A percentile compares a stretch with the other conserved stretches of the same genome.
Evolutionary conservation across 1,140 invertebrate genomes (phyloP).

Genomic region (Rhopalosiphum padi): DNA sequence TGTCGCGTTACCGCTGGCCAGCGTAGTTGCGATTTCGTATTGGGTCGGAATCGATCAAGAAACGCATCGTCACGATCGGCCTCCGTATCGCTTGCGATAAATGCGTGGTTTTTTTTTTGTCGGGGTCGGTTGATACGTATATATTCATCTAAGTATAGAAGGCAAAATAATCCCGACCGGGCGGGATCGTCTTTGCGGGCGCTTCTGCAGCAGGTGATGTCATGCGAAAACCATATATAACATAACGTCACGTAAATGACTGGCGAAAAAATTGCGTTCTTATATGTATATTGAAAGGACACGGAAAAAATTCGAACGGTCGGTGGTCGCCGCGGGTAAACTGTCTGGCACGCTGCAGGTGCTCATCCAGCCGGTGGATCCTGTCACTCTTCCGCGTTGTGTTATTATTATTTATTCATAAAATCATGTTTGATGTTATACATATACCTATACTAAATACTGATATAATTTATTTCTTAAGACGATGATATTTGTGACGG

Average conservation of each 20-base stretch:
- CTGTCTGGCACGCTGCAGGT: not conserved
- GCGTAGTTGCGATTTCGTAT: not conserved
- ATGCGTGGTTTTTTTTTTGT: not conserved
- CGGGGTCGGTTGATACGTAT: too few species aligned
- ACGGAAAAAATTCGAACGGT: not conserved
- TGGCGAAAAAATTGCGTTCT: not conserved
- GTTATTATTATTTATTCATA: conserved; percentile 15
- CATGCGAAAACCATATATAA: not conserved
- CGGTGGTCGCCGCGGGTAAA: not conserved
- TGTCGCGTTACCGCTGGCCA: not conserved
- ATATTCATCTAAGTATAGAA: not conserved
- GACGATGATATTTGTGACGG: not conserved
- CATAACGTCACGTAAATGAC: not conserved
- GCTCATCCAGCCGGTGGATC: not conserved
- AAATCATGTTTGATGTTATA: not conserved
- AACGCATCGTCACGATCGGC: not conserved
- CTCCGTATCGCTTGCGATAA: not conserved
- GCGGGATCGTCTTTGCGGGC: not conserved
- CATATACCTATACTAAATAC: not conserved
- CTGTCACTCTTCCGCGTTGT: not conserved
- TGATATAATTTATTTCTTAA: not conserved
- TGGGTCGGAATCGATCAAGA: not conserved
- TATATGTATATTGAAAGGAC: not conserved
- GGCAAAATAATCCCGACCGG: not conserved
- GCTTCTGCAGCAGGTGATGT: not conserved